Conservation (phyloP, 1,140 invertebrate genomes). For the Drosophila murphyi region DNA sequence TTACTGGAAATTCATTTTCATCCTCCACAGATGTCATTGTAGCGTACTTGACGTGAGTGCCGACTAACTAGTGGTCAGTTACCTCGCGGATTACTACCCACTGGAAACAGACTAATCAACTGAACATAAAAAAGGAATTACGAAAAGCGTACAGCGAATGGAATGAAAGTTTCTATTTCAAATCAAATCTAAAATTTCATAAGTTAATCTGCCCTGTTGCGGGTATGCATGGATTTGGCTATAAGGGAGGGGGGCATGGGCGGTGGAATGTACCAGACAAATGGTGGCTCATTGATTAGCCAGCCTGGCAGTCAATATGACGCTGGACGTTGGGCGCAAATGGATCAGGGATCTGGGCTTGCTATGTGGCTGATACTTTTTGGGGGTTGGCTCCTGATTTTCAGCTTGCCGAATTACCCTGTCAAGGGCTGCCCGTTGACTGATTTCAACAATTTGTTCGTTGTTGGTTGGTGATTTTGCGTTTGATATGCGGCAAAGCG, state of each 20-base stretch:
- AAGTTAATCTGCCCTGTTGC: neutral
- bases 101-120: too few species aligned
- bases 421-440: constrained; percentile 41
- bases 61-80: too few species aligned
- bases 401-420: constrained; percentile 28
- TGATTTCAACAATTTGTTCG: constrained; percentile 30
- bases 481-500: neutral
- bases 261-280: constrained; percentile 6
- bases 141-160: too few species aligned
- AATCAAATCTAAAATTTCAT: neutral
- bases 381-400: constrained; percentile 34
- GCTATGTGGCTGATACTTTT: constrained; percentile 12
- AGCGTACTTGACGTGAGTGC: too few species aligned
- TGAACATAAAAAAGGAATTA: neutral
- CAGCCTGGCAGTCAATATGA: constrained; percentile 24
- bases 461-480: constrained; percentile 6
- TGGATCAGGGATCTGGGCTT: neutral
- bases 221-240: too few species aligned
- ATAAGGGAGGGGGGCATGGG: neutral
- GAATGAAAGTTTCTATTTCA: too few species aligned
- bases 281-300: constrained; percentile 43
- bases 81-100: too few species aligned
- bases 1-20: too few species aligned
- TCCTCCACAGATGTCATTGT: too few species aligned
- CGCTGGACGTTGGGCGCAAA: neutral